Evolutionary conservation across 2,797 vertebrate genomes (phyloP).

Genomic region (Scomberomorus guttatus): DNA sequence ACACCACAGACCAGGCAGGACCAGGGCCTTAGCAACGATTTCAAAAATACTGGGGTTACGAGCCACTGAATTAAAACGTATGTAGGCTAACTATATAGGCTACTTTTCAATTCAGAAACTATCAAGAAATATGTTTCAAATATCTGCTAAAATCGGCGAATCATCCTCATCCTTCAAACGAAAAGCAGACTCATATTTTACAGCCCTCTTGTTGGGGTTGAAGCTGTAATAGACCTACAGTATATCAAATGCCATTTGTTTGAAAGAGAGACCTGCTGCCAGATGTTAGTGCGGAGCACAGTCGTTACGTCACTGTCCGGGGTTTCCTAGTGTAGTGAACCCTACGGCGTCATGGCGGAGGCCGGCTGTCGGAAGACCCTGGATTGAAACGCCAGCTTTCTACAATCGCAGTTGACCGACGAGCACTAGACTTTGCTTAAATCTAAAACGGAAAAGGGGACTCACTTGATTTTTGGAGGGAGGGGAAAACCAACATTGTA

Average conservation of each 20-base stretch:
- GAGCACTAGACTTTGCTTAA: conserved; percentile 40
- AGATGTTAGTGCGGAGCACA: conserved; percentile 56
- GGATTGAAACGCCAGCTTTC: conserved; percentile 81
- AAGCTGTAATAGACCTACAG: not conserved
- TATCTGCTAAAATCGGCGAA: not conserved
- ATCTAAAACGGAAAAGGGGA: conserved; percentile 43
- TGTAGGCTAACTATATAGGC: too few relatives aligned
- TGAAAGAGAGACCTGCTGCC: not conserved
- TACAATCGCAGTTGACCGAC: conserved; percentile 62
- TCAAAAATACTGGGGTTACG: not conserved
- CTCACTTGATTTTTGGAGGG: conserved; percentile 15
- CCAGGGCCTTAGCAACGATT: too few relatives aligned
- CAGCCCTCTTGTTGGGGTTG: too few relatives aligned
- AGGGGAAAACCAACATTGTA: conserved; percentile 44
- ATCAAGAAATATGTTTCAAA: not conserved
- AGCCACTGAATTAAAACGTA: not conserved
- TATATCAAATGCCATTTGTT: not conserved
- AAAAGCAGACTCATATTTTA: not conserved
- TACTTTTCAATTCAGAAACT: not conserved
- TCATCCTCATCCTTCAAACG: not conserved
- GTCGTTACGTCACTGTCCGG: conserved; percentile 87
- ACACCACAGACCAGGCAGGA: not conserved
- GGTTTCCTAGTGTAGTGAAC: conserved; percentile 87
- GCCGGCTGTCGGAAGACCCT: conserved; percentile 84
- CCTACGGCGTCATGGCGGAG: conserved; percentile 88